Percentiles rank a stretch among this genome's conserved stretches.
Evolutionary conservation across 2,797 vertebrate species (phyloP).

Genomic region (Tokudaia muenninki): DNA sequence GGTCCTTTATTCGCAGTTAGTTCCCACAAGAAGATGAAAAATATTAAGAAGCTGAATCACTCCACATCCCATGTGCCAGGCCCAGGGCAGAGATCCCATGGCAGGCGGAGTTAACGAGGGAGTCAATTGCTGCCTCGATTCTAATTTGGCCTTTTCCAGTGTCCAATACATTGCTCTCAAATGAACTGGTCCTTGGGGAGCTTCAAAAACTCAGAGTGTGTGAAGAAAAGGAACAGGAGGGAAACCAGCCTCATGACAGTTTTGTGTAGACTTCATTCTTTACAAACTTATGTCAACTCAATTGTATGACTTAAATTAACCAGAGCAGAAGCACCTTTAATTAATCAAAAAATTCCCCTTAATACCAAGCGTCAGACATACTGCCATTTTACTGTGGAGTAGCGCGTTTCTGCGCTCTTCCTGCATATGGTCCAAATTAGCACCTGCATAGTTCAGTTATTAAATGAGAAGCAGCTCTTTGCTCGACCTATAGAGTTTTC

Average conservation of each 20-base stretch:
- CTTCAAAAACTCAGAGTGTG: slow-evolving; percentile 75
- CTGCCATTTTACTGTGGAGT: slow-evolving; percentile 56
- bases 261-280: slow-evolving; percentile 71
- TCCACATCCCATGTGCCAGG: slow-evolving; percentile 71
- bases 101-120: slow-evolving; percentile 71
- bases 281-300: slow-evolving; percentile 59
- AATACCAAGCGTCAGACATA: slow-evolving; percentile 63
- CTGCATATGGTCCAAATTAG: slow-evolving; percentile 88
- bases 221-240: slow-evolving; percentile 35
- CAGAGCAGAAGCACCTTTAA: slow-evolving; percentile 70
- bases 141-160: slow-evolving; percentile 59
- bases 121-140: not conserved
- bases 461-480: slow-evolving; percentile 86
- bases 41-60: slow-evolving; percentile 78
- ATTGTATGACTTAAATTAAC: slow-evolving; percentile 58
- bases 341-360: slow-evolving; percentile 78
- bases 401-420: slow-evolving; percentile 74
- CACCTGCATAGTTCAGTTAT: slow-evolving; percentile 88
- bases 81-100: slow-evolving; percentile 67
- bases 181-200: slow-evolving; percentile 27
- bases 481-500: slow-evolving; percentile 84
- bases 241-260: slow-evolving; percentile 62
- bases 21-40: slow-evolving; percentile 81
- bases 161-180: slow-evolving; percentile 72
- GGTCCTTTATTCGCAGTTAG: slow-evolving; percentile 47